phyloP scores from a whole-genome alignment of 2,797 vertebrate genomes.

The Sebastes kiyomatsui region DNA sequence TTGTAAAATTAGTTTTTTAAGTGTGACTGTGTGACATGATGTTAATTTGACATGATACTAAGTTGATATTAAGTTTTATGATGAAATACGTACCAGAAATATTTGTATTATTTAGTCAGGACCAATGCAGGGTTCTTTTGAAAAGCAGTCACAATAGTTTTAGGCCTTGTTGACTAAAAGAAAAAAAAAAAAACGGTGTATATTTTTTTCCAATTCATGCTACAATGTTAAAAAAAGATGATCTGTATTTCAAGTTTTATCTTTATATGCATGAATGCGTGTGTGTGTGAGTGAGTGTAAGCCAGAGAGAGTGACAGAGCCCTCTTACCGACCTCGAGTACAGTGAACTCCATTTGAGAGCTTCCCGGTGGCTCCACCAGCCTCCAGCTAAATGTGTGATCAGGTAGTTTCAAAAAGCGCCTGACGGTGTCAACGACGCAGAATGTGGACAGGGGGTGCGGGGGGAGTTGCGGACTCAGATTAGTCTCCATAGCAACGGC shows the following conservation, averaged over 20 bases:
- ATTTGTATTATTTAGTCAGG: background rate
- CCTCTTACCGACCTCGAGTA: slow-evolving; percentile 79
- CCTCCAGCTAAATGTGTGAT: slow-evolving; percentile 93
- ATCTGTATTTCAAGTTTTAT: slow-evolving; percentile 2
- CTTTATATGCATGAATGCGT: background rate
- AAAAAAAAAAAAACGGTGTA: background rate
- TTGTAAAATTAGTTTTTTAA: background rate
- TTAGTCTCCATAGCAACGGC: slow-evolving; percentile 97
- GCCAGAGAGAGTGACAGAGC: slow-evolving; percentile 45
- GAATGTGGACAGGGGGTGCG: slow-evolving; percentile 82
- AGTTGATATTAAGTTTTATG: background rate
- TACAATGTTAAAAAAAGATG: background rate
- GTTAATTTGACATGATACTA: background rate
- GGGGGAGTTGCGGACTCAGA: slow-evolving; percentile 76
- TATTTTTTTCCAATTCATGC: background rate
- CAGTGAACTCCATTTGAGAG: slow-evolving; percentile 87
- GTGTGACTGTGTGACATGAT: background rate
- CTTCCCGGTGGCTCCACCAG: slow-evolving; percentile 85
- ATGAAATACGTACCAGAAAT: background rate
- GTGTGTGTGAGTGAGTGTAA: background rate
- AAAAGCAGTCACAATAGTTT: background rate
- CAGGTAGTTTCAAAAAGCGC: slow-evolving; percentile 92
- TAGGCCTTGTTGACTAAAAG: background rate
- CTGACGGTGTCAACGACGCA: slow-evolving; percentile 91
- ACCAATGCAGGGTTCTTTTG: background rate